phyloP scores from a whole-genome alignment of 2,113 vertebrate genomes.

The Barbus barbus region DNA sequence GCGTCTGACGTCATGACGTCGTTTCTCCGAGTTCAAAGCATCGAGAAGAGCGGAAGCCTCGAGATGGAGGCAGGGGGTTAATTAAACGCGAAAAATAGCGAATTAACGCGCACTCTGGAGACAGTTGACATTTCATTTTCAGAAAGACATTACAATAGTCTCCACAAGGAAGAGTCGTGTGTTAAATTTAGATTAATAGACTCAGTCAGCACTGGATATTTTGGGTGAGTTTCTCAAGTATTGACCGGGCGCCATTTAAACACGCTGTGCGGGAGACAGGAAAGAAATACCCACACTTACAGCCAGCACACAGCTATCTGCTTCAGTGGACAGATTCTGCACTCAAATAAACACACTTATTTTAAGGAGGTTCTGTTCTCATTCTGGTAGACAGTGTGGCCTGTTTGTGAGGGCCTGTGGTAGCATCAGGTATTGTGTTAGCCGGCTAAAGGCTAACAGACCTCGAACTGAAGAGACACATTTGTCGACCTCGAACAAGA shows the following conservation, averaged over 20 bases:
- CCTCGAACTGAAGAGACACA: conserved; percentile 19
- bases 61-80: conserved; percentile 42
- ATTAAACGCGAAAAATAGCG: conserved; percentile 13
- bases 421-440: conserved; percentile 37
- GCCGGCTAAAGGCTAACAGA: conserved; percentile 39
- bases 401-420: not conserved
- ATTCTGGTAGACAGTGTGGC: not conserved
- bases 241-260: conserved; percentile 60
- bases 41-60: conserved; percentile 34
- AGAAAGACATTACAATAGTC: conserved; percentile 40
- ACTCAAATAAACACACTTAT: conserved; percentile 19
- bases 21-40: conserved; percentile 9
- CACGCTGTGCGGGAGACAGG: conserved; percentile 30
- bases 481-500: conserved; percentile 7
- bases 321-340: not conserved
- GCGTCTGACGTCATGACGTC: conserved; percentile 50
- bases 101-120: conserved; percentile 31
- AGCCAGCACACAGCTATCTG: too few relatives aligned
- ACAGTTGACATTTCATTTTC: conserved; percentile 41
- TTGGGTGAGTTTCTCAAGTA: conserved; percentile 59
- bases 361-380: not conserved
- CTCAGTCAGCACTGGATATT: conserved; percentile 59
- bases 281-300: conserved; percentile 12
- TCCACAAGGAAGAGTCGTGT: conserved; percentile 51
- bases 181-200: conserved; percentile 48